Percentiles rank a stretch among this genome's conserved stretches.
These are phyloP conservation scores for Mylabris phalerata DNA, from an alignment of 1,140 invertebrate species.

Conservation along the genomic window DNA sequence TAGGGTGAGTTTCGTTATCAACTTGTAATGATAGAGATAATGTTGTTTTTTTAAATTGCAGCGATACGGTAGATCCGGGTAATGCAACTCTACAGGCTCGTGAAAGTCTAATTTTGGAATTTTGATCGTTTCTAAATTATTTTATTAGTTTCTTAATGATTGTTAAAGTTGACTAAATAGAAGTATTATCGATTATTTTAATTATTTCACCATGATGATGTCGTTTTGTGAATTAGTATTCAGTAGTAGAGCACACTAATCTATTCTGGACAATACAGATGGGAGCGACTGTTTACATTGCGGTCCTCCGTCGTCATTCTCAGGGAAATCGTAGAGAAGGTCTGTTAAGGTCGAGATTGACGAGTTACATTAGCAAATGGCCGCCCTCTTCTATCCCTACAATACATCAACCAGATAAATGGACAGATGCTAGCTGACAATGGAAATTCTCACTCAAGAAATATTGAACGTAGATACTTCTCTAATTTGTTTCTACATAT, in stretches of 20 bases:
- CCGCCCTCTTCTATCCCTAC: conserved; percentile 11
- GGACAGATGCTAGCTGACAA: conserved; percentile 29
- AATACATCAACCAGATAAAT: conserved; percentile 1
- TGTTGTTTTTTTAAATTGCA: too few relatives aligned
- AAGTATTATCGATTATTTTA: too few relatives aligned
- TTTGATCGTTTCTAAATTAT: too few relatives aligned
- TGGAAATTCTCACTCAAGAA: conserved; percentile 22
- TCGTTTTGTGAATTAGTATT: conserved; percentile 17
- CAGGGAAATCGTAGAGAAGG: conserved; percentile 5
- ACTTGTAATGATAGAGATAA: too few relatives aligned
- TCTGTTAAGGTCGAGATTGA: conserved; percentile 24
- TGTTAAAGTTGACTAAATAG: too few relatives aligned
- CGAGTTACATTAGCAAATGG: conserved; percentile 33
- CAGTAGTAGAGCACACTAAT: conserved; percentile 26
- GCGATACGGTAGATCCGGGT: too few relatives aligned
- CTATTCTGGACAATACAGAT: conserved; percentile 29
- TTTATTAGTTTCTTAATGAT: too few relatives aligned
- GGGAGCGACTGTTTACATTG: conserved; percentile 23
- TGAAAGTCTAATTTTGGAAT: too few relatives aligned
- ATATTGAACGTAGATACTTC: too few relatives aligned
- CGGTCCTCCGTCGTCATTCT: conserved; percentile 14
- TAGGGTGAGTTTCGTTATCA: not conserved
- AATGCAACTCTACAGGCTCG: too few relatives aligned
- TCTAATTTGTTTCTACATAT: not conserved
- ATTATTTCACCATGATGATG: too few relatives aligned